These are phyloP conservation scores for Atta colombica DNA, from an alignment of 1,140 invertebrate species.

Conservation along the genomic window DNA sequence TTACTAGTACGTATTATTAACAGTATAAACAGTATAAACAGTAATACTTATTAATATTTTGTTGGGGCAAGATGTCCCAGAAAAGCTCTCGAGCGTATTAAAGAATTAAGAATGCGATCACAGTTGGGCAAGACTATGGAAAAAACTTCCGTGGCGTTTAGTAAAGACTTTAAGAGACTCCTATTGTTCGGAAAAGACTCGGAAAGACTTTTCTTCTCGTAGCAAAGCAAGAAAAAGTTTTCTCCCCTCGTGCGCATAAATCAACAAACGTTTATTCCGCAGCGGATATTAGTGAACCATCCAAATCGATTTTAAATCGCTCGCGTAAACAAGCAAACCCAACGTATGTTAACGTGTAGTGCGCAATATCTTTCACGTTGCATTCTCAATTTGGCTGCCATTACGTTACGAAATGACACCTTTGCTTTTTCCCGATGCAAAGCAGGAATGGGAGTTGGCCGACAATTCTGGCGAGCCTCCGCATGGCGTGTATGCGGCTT, in stretches of 20 bases:
- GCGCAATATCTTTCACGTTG: background rate
- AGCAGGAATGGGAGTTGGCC: background rate
- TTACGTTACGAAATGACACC: background rate
- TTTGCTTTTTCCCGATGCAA: background rate
- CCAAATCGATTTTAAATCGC: background rate
- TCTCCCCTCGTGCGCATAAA: background rate
- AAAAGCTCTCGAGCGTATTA: constrained; percentile 14
- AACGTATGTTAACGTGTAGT: background rate
- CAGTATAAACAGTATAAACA: background rate
- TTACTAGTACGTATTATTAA: background rate
- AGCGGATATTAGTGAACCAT: background rate
- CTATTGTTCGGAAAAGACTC: constrained; percentile 52
- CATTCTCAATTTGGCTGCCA: background rate
- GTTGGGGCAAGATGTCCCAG: background rate
- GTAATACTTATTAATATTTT: background rate
- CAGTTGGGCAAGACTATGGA: constrained; percentile 65
- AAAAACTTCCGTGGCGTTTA: constrained; percentile 27
- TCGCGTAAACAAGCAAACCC: background rate
- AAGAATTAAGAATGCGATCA: constrained; percentile 32
- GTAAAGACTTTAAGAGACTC: constrained; percentile 43
- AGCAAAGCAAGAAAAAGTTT: background rate
- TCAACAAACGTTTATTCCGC: constrained; percentile 7
- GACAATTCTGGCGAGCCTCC: constrained; percentile 56
- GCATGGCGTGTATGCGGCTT: constrained; percentile 30
- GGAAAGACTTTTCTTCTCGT: constrained; percentile 33